Conservation (phyloP, 1,140 invertebrate genomes). For the Nymphalis io region DNA sequence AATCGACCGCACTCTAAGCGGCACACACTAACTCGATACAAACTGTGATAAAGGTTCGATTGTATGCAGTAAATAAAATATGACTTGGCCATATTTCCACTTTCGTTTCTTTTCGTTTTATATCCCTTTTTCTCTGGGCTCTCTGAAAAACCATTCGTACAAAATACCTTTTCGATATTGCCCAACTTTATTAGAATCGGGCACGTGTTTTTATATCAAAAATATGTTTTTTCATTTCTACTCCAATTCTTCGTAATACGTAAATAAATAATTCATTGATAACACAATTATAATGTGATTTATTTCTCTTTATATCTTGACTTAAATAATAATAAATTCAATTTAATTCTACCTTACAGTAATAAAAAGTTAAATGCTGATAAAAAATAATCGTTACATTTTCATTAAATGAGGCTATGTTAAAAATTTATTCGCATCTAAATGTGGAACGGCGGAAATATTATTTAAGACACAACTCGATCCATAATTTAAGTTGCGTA, state of each 20-base stretch:
- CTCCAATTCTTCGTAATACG: constrained; percentile 45
- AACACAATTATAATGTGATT: constrained; percentile 4
- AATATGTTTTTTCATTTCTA: constrained; percentile 66
- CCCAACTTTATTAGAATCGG: constrained; percentile 76
- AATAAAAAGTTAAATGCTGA: constrained; percentile 12
- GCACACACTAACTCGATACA: constrained; percentile 70
- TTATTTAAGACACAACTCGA: constrained; percentile 41
- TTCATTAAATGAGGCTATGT: constrained; percentile 8
- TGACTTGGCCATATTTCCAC: constrained; percentile 78
- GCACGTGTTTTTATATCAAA: constrained; percentile 73
- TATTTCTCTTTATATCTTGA: background rate
- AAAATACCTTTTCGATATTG: constrained; percentile 78
- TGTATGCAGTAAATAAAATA: constrained; percentile 82
- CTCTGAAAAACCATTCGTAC: constrained; percentile 73
- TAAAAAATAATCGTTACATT: constrained; percentile 6
- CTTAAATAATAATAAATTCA: background rate
- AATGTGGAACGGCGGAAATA: constrained; percentile 36
- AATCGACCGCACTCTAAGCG: constrained; percentile 57
- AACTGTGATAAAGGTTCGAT: constrained; percentile 79
- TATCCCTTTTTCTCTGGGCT: constrained; percentile 69
- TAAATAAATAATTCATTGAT: constrained; percentile 23
- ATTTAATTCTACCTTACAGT: constrained; percentile 2
- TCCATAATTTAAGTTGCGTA: constrained; percentile 59
- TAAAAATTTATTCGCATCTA: constrained; percentile 26
- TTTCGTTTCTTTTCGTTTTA: constrained; percentile 76